Evolutionary conservation across 2,797 vertebrate species (phyloP).

Genomic region (Mormyrops boulengeri): DNA sequence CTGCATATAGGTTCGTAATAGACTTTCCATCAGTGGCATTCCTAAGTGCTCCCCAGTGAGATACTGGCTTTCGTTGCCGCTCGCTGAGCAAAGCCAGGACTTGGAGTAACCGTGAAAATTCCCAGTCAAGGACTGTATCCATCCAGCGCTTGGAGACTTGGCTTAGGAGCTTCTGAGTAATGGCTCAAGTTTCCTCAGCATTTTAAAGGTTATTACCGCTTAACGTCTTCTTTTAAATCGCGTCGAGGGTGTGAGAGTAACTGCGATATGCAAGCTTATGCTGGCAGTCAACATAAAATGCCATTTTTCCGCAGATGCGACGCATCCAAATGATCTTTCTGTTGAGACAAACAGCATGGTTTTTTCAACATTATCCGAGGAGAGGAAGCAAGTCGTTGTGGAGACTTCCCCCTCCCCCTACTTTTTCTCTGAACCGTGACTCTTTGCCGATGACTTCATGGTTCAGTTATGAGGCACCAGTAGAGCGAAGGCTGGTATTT

Average conservation of each 20-base stretch:
- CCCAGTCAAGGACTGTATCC: not conserved
- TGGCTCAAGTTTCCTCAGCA: not conserved
- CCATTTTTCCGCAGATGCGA: not conserved
- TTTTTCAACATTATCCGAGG: not conserved
- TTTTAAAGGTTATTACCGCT: not conserved
- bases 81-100: not conserved
- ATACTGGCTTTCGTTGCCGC: not conserved
- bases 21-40: not conserved
- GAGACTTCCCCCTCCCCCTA: not conserved
- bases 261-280: not conserved
- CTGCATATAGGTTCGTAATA: not conserved
- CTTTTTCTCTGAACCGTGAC: not conserved
- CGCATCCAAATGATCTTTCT: not conserved
- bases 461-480: not conserved
- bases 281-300: not conserved
- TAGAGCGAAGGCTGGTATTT: not conserved
- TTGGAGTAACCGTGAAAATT: not conserved
- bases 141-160: not conserved
- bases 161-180: not conserved
- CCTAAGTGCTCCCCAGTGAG: not conserved
- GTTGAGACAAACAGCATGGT: not conserved
- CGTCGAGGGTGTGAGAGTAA: not conserved
- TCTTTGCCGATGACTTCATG: not conserved
- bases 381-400: not conserved
- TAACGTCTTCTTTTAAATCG: not conserved